Evolutionary conservation across 2,888 invertebrate species (phyloP), one percentile per base, ranked within the genome.

Genomic region (Masnerella sp.): DNA sequence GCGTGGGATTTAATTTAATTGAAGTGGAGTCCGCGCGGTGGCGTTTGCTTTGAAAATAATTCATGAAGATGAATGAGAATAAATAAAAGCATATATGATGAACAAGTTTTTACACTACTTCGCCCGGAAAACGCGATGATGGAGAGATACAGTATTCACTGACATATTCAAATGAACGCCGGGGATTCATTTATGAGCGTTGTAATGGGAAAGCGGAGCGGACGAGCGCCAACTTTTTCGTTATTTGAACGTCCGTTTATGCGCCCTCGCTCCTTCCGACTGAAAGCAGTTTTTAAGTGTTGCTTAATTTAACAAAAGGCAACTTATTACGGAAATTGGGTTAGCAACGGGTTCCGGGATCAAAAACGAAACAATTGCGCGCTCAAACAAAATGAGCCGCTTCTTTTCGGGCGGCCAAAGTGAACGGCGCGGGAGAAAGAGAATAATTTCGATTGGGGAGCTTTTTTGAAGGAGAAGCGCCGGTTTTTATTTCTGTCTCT

Each of bases 41-140:
- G 56, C 52, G 64, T 68, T 74, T 74, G 62, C 64, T 64, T 64
- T 62, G 62, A 59, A 64, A 69, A 69, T 74, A 69, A 69, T 74
- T 74, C 56, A 61, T 59, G 62, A 70, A 62, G 64, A 65, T 59
- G 72, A 59, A 72, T 54, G 65, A 61, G 67, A 61, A 73, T 73
- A 73, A 67, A 67, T 68, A 68, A 67, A 73, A 62, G 62, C 73
- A 62, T 45, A 45, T 64, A 62, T 62, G 73, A 65, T 54, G 65
- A 67, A 65, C 67, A 61, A 67, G 65, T 67, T 67, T 72, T 72
- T 72, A 67, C 65, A 54, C 61, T 34, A 47, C 22, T 61, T 61
- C 32, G 61, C 54, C n/a, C 43, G 42, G 54, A 54, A 65, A 67
- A 47, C 49, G 47, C 32, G 59, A 65, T 47, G 72, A 72, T 59